A percentile compares a stretch with the other conserved stretches of the same genome.
These are phyloP conservation scores for Parapsyche elsis DNA, from an alignment of 1,140 invertebrate genomes.

Conservation along the genomic window DNA sequence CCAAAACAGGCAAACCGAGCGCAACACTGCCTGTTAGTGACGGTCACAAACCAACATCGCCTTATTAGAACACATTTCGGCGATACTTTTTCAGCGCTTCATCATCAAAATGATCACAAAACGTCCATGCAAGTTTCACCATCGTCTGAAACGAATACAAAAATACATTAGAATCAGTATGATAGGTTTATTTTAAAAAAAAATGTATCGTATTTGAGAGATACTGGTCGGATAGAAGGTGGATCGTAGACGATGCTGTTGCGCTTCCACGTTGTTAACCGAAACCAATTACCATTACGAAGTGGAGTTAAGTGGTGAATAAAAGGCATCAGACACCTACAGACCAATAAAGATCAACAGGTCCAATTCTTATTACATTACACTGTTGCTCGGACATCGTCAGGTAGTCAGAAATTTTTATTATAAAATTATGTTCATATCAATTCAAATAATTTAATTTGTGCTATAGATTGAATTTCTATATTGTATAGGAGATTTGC, in stretches of 20 bases:
- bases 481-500: no score
- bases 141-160: no score
- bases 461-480: neutral
- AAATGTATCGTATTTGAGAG: no score
- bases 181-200: no score
- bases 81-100: no score
- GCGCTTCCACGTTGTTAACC: constrained; percentile 34
- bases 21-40: constrained; percentile 68
- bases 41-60: constrained; percentile 71
- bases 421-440: neutral
- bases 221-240: neutral
- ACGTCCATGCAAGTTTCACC: no score
- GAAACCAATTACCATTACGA: constrained; percentile 40
- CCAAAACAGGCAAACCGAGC: constrained; percentile 67
- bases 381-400: neutral
- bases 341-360: constrained; percentile 33
- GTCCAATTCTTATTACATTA: constrained; percentile 25
- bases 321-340: constrained; percentile 40
- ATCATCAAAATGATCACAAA: no score
- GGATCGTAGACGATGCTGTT: neutral
- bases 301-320: constrained; percentile 40
- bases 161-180: no score
- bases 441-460: neutral
- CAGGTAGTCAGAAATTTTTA: neutral
- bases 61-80: constrained; percentile 60